phyloP scores from a whole-genome alignment of 2,797 vertebrate genomes.

The Gallirallus australis region DNA sequence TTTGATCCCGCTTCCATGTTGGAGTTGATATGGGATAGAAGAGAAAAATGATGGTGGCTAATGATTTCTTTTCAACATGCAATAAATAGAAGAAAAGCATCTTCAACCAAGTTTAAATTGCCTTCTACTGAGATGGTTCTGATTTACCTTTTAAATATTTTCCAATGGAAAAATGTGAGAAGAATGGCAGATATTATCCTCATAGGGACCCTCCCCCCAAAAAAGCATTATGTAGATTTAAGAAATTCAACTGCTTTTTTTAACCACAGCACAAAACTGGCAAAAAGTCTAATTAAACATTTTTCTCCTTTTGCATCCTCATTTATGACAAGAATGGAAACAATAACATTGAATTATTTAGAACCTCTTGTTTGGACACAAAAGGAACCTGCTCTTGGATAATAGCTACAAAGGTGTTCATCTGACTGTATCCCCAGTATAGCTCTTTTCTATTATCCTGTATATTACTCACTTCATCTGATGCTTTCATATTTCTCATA shows the following conservation, averaged over 20 bases:
- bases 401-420: not conserved
- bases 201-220: not conserved
- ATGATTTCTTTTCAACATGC: not conserved
- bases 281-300: not conserved
- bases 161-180: not conserved
- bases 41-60: not conserved
- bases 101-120: not conserved
- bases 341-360: constrained; percentile 24
- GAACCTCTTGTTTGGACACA: not conserved
- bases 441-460: not conserved
- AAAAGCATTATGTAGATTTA: not conserved
- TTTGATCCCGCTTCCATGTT: not conserved
- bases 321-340: not conserved
- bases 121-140: not conserved
- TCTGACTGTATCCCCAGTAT: not conserved
- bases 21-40: not conserved
- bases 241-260: not conserved
- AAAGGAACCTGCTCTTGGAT: not conserved
- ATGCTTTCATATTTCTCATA: not conserved
- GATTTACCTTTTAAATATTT: not conserved
- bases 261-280: not conserved
- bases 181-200: not conserved
- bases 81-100: not conserved
- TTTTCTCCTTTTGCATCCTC: not conserved
- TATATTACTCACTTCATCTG: not conserved